Base-by-base conservation (phyloP, 1,140 invertebrate species). In the Lucilia cuprina region DNA sequence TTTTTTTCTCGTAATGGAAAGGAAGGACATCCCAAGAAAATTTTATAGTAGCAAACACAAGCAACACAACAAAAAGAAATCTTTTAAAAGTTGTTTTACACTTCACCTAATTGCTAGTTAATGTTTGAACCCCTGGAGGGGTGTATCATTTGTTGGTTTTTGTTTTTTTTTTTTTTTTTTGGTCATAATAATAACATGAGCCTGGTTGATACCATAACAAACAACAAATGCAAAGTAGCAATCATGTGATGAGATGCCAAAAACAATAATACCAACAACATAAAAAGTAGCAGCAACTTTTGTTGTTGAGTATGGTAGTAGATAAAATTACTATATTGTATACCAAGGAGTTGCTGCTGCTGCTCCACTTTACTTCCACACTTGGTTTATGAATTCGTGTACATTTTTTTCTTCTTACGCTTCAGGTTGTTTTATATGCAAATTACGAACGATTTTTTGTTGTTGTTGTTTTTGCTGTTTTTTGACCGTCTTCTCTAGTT, bases 51-150 rank as follows among this genome's bases (percentile, higher is more conserved):
- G 65, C 55, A 60, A 60, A 70, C 3, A 17, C 5, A 12, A 21
- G 65, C 65, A 5, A n/a, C 14, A 12, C 1, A 70, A n/a, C n/a
- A 70, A 70, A 25, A 70, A 70, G 25, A 70, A 83, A 19, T 35
- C 82, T 74, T 35, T 74, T 21, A 70, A 82, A 65, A 83, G 35
- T 34, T 65, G 65, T 47, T 65, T 74, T 83, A 83, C 83, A 83
- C 83, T 83, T 83, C 41, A 41, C 70, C 83, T 83, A 83, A 83
- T 83, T 83, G 83, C 60, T 60, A 50, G 83, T 83, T 83, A 83
- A 83, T 83, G 83, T 83, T 83, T 74, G 14, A 74, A 47, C 77
- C 77, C 77, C 77, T 80, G 19, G 65, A 80, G 77, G 77, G 77
- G 41, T 50, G 41, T 80, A 21, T 21, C 49, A 49, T 80, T 49